Percentiles rank a stretch among this genome's conserved stretches.
phyloP scores from a whole-genome alignment of 2,888 invertebrate species.

The Drosophila stalkeri region DNA sequence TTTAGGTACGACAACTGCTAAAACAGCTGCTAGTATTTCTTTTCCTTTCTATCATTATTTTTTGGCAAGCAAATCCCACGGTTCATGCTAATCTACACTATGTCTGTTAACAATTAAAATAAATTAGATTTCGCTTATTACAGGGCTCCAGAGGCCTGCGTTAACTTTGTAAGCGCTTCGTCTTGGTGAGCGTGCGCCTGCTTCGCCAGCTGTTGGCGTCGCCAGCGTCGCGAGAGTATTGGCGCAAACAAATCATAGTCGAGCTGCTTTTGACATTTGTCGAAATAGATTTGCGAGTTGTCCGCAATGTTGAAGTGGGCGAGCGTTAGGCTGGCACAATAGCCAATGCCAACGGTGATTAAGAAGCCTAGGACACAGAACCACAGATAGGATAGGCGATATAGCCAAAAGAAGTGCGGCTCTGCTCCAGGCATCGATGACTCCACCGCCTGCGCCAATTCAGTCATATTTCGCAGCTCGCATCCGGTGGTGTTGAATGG shows the following conservation, averaged over 20 bases:
- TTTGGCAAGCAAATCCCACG: constrained; percentile 27
- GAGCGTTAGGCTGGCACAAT: constrained; percentile 85
- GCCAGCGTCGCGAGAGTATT: constrained; percentile 85
- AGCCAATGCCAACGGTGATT: constrained; percentile 86
- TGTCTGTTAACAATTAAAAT: constrained; percentile 29
- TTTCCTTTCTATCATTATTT: neutral
- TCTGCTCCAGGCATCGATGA: constrained; percentile 29
- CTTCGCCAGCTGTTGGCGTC: constrained; percentile 45
- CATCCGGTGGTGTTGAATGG: constrained; percentile 88
- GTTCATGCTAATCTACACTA: constrained; percentile 9
- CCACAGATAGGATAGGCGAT: constrained; percentile 91
- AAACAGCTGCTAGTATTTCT: constrained; percentile 20
- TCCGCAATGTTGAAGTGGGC: constrained; percentile 80
- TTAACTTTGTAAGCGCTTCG: constrained; percentile 72
- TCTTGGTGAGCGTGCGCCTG: constrained; percentile 70
- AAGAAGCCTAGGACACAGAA: constrained; percentile 87
- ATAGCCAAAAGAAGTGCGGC: constrained; percentile 86
- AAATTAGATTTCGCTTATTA: constrained; percentile 34
- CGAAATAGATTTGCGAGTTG: constrained; percentile 78
- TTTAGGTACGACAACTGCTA: constrained; percentile 63
- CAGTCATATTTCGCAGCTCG: constrained; percentile 43
- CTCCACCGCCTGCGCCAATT: constrained; percentile 31
- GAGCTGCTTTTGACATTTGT: constrained; percentile 80
- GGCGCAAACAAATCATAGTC: constrained; percentile 88
- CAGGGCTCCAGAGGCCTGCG: constrained; percentile 22